Evolutionary conservation across 1,140 invertebrate species (phyloP).

Genomic region (Eurosta solidaginis): DNA sequence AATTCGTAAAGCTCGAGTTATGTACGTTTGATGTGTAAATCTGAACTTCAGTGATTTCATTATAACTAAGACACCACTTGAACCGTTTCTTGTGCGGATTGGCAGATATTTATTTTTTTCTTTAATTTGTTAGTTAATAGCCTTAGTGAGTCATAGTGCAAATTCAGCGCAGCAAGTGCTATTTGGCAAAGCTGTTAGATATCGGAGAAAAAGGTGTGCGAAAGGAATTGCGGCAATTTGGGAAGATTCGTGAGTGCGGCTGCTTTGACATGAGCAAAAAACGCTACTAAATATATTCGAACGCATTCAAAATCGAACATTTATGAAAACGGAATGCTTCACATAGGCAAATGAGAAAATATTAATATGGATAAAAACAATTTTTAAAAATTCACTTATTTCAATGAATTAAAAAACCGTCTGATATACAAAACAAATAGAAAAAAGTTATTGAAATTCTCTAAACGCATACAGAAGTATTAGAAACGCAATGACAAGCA

Average conservation of each 20-base stretch:
- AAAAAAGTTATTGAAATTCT: not conserved
- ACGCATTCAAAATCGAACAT: not conserved
- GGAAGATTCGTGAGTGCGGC: not conserved
- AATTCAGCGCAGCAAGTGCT: not conserved
- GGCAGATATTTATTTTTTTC: too few relatives aligned
- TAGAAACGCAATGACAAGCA: slow-evolving; percentile 5
- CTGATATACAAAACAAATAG: not conserved
- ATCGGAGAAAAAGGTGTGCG: not conserved
- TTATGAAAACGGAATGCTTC: not conserved
- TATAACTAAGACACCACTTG: too few relatives aligned
- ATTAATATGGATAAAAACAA: not conserved
- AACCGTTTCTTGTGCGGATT: too few relatives aligned
- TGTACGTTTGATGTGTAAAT: too few relatives aligned
- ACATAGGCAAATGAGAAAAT: not conserved
- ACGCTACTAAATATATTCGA: not conserved
- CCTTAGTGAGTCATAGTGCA: too few relatives aligned
- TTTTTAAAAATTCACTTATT: not conserved
- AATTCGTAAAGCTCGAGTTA: too few relatives aligned
- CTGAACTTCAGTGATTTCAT: too few relatives aligned
- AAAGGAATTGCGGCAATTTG: not conserved
- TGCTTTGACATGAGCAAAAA: not conserved
- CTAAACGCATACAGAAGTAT: not conserved
- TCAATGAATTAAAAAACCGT: not conserved
- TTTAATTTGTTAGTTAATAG: not conserved
- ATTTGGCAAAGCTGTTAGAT: not conserved